A percentile compares a stretch with the other conserved stretches of the same genome.
Evolutionary conservation across 2,888 invertebrate species (phyloP).

Genomic region (Apodemia mormo): DNA sequence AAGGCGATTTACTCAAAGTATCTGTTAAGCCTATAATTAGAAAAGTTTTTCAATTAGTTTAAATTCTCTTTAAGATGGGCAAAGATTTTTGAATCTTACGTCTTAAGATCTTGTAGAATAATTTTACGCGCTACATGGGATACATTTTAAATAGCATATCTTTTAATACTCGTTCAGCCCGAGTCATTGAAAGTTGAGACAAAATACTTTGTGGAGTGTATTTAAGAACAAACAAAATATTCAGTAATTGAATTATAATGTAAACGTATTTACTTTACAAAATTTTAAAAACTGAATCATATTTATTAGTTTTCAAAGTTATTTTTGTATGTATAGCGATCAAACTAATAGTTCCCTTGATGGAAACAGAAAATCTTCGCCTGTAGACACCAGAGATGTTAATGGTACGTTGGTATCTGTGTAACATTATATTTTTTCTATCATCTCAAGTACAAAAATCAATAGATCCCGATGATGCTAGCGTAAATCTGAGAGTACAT

Average conservation of each 20-base stretch:
- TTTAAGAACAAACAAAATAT: background rate
- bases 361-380: too few relatives aligned
- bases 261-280: too few relatives aligned
- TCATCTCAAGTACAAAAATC: too few relatives aligned
- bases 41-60: constrained; percentile 81
- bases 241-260: background rate
- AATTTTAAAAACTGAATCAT: too few relatives aligned
- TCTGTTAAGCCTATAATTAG: constrained; percentile 80
- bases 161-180: background rate
- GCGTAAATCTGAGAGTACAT: too few relatives aligned
- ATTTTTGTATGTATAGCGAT: too few relatives aligned
- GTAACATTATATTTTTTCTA: too few relatives aligned
- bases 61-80: constrained; percentile 70
- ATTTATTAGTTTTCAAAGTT: too few relatives aligned
- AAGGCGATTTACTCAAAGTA: constrained; percentile 79
- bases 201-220: background rate
- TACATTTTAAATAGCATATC: constrained; percentile 28
- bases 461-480: too few relatives aligned
- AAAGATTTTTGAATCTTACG: constrained; percentile 74
- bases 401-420: too few relatives aligned
- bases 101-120: constrained; percentile 48
- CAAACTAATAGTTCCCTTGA: too few relatives aligned
- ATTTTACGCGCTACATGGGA: constrained; percentile 34
- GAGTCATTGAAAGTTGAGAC: background rate
- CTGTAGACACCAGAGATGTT: too few relatives aligned